Evolutionary conservation across 2,113 vertebrate genomes (phyloP).

Genomic region (Hylia prasina): DNA sequence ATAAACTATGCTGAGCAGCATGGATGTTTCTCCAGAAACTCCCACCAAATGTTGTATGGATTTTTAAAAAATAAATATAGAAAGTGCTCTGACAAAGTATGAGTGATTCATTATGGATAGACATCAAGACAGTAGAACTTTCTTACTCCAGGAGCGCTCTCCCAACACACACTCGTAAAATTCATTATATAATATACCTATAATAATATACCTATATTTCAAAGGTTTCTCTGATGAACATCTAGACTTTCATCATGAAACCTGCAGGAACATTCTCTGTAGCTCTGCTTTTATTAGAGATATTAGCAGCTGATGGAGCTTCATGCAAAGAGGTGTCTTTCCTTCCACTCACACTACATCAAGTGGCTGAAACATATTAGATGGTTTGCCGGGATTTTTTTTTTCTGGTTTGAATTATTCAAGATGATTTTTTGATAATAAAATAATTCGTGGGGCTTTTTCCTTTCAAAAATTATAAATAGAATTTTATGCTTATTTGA

Average conservation of each 20-base stretch:
- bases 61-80: neutral
- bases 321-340: neutral
- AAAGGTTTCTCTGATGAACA: neutral
- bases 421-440: neutral
- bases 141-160: neutral
- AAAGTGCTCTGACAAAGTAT: neutral
- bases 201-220: too few species aligned
- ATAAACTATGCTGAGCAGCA: neutral
- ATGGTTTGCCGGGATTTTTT: neutral
- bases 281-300: neutral
- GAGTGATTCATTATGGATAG: neutral
- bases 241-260: neutral
- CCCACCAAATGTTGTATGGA: neutral
- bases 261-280: neutral
- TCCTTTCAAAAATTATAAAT: neutral
- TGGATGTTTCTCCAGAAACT: neutral
- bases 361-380: neutral
- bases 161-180: neutral
- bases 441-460: neutral
- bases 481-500: neutral
- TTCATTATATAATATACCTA: too few species aligned
- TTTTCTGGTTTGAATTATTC: neutral
- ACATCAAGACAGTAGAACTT: accelerated
- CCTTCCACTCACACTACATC: neutral
- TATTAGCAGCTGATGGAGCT: neutral